Conservation (phyloP, 2,797 vertebrate species). For the Halcyon badia region DNA sequence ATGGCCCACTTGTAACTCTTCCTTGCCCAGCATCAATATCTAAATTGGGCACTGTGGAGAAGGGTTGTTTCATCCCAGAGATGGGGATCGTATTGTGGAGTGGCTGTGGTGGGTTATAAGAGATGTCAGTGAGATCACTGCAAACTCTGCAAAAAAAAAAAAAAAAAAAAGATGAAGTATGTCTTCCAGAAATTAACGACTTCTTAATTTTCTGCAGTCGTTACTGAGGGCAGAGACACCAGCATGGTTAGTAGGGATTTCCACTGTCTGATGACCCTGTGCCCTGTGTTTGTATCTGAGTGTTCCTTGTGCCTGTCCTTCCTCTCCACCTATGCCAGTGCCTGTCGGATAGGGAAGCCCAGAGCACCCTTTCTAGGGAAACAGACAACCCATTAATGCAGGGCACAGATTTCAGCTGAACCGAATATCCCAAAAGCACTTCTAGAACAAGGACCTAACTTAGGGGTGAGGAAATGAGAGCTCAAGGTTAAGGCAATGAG, state of each 20-base stretch:
- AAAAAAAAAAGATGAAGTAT: neutral
- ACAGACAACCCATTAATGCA: neutral
- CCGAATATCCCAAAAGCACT: neutral
- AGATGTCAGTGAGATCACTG: neutral
- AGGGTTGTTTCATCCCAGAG: neutral
- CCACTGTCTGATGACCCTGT: neutral
- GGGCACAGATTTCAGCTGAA: neutral
- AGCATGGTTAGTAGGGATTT: neutral
- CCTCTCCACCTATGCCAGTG: neutral
- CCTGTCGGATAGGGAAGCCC: neutral
- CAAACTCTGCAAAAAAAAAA: neutral
- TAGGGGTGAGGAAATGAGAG: neutral
- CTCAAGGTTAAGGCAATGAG: neutral
- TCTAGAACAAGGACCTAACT: neutral
- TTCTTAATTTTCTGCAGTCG: neutral
- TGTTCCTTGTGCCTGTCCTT: neutral
- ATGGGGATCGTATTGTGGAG: neutral
- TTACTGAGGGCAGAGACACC: neutral
- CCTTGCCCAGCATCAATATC: neutral
- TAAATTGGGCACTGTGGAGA: neutral
- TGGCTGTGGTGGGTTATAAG: neutral
- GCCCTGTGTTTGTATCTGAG: neutral
- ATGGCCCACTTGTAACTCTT: neutral
- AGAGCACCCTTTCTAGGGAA: neutral
- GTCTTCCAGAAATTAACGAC: neutral